These are phyloP conservation scores for Bergia puertoricense DNA, from an alignment of 92 coral and sea anemone genomes.

Conservation along the genomic window DNA sequence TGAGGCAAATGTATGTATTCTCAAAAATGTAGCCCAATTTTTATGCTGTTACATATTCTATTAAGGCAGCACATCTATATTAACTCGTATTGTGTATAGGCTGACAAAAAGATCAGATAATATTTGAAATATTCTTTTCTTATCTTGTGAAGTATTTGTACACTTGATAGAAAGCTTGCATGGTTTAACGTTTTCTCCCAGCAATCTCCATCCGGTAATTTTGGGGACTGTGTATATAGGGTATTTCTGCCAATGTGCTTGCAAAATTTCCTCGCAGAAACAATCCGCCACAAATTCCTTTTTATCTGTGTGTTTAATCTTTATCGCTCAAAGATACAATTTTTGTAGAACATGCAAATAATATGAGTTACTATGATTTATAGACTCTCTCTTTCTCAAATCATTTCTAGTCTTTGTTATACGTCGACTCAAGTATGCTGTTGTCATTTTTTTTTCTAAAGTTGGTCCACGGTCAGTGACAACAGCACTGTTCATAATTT, in stretches of 20 bases:
- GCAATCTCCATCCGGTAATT: slow-evolving; percentile 25
- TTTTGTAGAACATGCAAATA: slow-evolving; percentile 9
- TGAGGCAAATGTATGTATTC: background rate
- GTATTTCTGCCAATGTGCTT: background rate
- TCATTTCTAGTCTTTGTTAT: background rate
- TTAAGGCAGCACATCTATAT: background rate
- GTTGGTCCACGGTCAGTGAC: background rate
- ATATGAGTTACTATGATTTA: background rate
- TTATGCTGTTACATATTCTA: slow-evolving; percentile 7
- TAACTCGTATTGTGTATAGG: slow-evolving; percentile 6
- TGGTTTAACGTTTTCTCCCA: slow-evolving; percentile 1
- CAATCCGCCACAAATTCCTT: background rate
- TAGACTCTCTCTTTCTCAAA: background rate
- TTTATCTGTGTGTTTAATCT: slow-evolving; percentile 43
- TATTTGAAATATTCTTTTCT: slow-evolving; percentile 7
- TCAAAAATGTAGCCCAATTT: slow-evolving; percentile 5
- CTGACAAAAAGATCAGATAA: slow-evolving; percentile 26
- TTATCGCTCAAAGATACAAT: slow-evolving; percentile 26
- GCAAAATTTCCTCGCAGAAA: background rate
- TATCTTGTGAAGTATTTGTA: slow-evolving; percentile 14
- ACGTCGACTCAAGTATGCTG: background rate
- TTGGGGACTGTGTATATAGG: background rate
- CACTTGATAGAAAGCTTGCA: background rate
- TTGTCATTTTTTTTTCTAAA: background rate
- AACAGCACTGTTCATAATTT: background rate